Base-by-base conservation (phyloP, 2,888 invertebrate genomes). In the Myopa testacea region DNA sequence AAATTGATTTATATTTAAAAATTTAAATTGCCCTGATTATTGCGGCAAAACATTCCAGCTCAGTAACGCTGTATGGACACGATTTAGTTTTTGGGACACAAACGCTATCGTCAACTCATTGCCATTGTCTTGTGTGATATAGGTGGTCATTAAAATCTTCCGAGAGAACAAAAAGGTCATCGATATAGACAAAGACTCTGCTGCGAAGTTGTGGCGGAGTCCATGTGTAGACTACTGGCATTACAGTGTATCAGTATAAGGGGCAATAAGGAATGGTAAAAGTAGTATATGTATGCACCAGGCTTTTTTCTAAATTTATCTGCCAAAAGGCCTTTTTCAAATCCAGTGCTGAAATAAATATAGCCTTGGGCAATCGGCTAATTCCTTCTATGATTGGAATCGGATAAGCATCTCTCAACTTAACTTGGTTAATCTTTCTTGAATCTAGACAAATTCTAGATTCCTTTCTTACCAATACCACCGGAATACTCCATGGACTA, bases 31-130 rank as follows among this genome's bases (percentile, higher is more conserved):
- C n/a, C n/a, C n/a, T n/a, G 16, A 78, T 6, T 12, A 80, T 63
- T 16, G 78, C 81, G 12, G 82, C 81, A 50, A 81, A 50, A 50
- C 81, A 81, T 62, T 81, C 81, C 26, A 75, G 65, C 58, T 81
- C 82, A 4, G 82, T 79, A 0, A 80, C 78, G 14, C 75, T 75
- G 45, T n/a, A n/a, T n/a, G n/a, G n/a, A n/a, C n/a, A n/a, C n/a
- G 79, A 80, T 79, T 80, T 8, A 81, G 34, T 68, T 78, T 80
- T 16, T 77, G 78, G 1, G 76, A 73, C 55, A 79, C 70, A 58
- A 74, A 80, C 12, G 79, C 76, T 4, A 80, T 74, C 5, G 80
- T 78, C 34, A 74, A 45, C 69, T 80, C 80, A 6, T 50, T 55
- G 7, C 60, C 40, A 8, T 72, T 50, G 0, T 77, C 78, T 40